Percentiles rank a stretch among this genome's conserved stretches.
Conservation (phyloP, 2,888 invertebrate species). For the Epirrhoe alternata region DNA sequence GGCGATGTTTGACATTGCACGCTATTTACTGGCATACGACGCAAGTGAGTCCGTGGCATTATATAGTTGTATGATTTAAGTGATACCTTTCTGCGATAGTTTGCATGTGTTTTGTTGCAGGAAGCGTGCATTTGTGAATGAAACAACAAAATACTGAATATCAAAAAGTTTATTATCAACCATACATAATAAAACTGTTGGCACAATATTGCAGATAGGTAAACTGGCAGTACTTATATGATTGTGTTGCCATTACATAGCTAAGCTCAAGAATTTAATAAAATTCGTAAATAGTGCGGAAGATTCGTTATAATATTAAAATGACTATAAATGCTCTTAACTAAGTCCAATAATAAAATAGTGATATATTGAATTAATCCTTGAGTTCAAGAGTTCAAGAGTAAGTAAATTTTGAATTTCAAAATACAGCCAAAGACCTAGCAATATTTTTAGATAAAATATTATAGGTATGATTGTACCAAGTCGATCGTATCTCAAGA, state of each 20-base stretch:
- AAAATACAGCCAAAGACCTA: conserved; percentile 29
- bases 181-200: conserved; percentile 73
- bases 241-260: conserved; percentile 42
- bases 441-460: conserved; percentile 1
- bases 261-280: conserved; percentile 54
- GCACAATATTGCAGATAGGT: conserved; percentile 70
- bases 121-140: conserved; percentile 45
- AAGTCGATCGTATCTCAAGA: conserved; percentile 33
- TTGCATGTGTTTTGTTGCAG: conserved; percentile 11
- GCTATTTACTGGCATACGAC: too few relatives aligned
- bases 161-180: conserved; percentile 79
- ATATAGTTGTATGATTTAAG: background rate
- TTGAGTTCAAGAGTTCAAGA: too few relatives aligned
- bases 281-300: conserved; percentile 35
- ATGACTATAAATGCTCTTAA: conserved; percentile 34
- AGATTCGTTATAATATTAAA: conserved; percentile 38
- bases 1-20: too few relatives aligned
- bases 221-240: conserved; percentile 56
- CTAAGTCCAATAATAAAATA: conserved; percentile 37
- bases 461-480: background rate
- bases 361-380: conserved; percentile 1
- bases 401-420: conserved; percentile 30
- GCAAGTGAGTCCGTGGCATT: background rate
- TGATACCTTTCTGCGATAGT: background rate
- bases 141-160: conserved; percentile 61